A percentile compares a stretch with the other conserved stretches of the same genome.
These are phyloP conservation scores for Drosophila koepferae DNA, from an alignment of 2,888 invertebrate genomes.

Conservation along the genomic window DNA sequence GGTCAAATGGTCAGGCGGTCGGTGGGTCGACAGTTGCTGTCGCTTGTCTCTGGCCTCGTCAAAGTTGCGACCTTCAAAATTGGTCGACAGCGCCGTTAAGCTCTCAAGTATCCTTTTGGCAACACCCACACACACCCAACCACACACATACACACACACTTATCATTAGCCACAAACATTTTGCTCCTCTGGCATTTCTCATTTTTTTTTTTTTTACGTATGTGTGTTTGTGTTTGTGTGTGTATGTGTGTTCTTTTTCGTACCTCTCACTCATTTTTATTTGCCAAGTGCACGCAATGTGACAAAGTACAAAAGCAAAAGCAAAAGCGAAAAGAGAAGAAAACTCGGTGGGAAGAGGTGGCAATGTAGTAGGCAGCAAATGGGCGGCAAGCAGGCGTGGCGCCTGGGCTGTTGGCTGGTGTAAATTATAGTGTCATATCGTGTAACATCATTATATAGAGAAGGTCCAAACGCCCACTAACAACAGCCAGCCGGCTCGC, in stretches of 20 bases:
- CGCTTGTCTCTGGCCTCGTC: slow-evolving; percentile 39
- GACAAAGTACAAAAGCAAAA: slow-evolving; percentile 48
- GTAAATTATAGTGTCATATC: slow-evolving; percentile 69
- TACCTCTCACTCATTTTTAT: slow-evolving; percentile 58
- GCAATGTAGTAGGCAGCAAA: neutral
- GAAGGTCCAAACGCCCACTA: slow-evolving; percentile 2
- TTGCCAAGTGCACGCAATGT: slow-evolving; percentile 74
- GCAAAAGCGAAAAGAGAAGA: slow-evolving; percentile 1
- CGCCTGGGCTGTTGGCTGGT: slow-evolving; percentile 26
- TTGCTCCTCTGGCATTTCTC: slow-evolving; percentile 55
- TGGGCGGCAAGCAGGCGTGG: slow-evolving; percentile 20
- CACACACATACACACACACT: slow-evolving; percentile 25
- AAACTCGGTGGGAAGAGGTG: neutral
- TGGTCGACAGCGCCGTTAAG: slow-evolving; percentile 60
- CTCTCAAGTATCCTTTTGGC: slow-evolving; percentile 70
- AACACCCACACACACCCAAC: slow-evolving; percentile 32
- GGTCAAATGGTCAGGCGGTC: slow-evolving; percentile 66
- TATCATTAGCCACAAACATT: slow-evolving; percentile 72
- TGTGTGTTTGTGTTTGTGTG: neutral
- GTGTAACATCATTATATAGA: slow-evolving; percentile 38
- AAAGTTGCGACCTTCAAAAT: slow-evolving; percentile 71
- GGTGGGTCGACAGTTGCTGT: slow-evolving; percentile 17
- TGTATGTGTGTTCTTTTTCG: slow-evolving; percentile 10
- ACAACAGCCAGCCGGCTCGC: neutral
- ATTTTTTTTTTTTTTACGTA: slow-evolving; percentile 2